These are phyloP conservation scores for Listrodromus nycthemerus DNA, from an alignment of 2,888 invertebrate species.

Conservation along the genomic window DNA sequence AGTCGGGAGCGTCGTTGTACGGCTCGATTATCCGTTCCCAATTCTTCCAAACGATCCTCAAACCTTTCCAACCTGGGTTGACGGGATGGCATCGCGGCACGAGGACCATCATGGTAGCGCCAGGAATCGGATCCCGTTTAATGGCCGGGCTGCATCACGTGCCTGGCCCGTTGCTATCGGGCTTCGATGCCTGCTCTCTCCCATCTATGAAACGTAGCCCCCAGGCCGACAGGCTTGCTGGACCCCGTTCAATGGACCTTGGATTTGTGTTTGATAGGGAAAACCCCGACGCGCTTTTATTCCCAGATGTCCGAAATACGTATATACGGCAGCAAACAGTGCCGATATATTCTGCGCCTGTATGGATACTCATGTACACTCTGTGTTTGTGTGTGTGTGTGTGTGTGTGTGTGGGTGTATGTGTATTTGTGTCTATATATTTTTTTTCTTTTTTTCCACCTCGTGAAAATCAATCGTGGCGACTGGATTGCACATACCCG, in stretches of 20 bases:
- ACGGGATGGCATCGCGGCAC: slow-evolving; percentile 59
- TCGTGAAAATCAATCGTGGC: slow-evolving; percentile 65
- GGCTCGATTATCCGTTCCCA: slow-evolving; percentile 75
- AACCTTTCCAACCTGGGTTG: slow-evolving; percentile 43
- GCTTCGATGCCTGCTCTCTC: slow-evolving; percentile 44
- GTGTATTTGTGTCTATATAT: not conserved
- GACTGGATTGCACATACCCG: slow-evolving; percentile 48
- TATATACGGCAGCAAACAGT: slow-evolving; percentile 49
- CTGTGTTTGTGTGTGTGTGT: not conserved
- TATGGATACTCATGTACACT: not conserved
- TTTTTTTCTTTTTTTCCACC: slow-evolving; percentile 59
- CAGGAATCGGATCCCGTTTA: slow-evolving; percentile 74
- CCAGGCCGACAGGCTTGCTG: slow-evolving; percentile 62
- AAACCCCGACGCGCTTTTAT: slow-evolving; percentile 73
- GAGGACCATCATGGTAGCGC: slow-evolving; percentile 19
- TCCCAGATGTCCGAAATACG: slow-evolving; percentile 70
- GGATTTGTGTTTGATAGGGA: slow-evolving; percentile 76
- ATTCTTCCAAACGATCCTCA: slow-evolving; percentile 76
- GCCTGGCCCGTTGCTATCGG: slow-evolving; percentile 65
- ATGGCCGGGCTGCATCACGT: slow-evolving; percentile 70
- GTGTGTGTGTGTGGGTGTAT: not conserved
- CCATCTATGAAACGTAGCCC: slow-evolving; percentile 64
- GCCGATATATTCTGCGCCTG: slow-evolving; percentile 16
- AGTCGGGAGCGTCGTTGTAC: slow-evolving; percentile 62
- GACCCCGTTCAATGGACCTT: slow-evolving; percentile 73